phyloP scores from a whole-genome alignment of 2,888 invertebrate species.

The Andrena hattorfiana region DNA sequence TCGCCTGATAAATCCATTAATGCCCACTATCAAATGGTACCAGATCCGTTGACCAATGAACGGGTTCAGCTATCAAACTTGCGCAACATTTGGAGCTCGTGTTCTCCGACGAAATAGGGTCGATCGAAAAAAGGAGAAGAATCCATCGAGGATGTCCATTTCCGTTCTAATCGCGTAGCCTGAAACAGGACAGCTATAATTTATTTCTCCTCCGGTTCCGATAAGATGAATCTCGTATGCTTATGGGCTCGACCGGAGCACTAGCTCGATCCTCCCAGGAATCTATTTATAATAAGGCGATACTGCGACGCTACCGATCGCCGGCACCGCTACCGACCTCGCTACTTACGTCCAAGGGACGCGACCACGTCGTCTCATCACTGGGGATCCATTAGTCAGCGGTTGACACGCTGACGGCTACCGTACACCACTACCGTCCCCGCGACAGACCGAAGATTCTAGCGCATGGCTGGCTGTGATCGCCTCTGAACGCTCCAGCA shows the following conservation, averaged over 20 bases:
- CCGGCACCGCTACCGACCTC: slow-evolving; percentile 58
- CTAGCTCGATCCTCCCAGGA: slow-evolving; percentile 64
- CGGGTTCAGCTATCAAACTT: not conserved
- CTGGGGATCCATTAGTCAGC: slow-evolving; percentile 79
- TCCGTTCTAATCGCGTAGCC: slow-evolving; percentile 64
- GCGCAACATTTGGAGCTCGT: not conserved
- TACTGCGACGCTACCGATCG: slow-evolving; percentile 66
- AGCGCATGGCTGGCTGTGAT: slow-evolving; percentile 40
- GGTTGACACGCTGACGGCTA: slow-evolving; percentile 76
- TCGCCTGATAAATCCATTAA: slow-evolving; percentile 31
- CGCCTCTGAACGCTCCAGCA: slow-evolving; percentile 40
- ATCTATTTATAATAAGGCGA: slow-evolving; percentile 78
- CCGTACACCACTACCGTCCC: slow-evolving; percentile 70
- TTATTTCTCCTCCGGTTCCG: slow-evolving; percentile 64
- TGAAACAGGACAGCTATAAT: slow-evolving; percentile 59
- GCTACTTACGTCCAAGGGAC: slow-evolving; percentile 66
- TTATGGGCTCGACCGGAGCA: slow-evolving; percentile 45
- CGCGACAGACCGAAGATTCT: slow-evolving; percentile 69
- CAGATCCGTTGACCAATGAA: not conserved
- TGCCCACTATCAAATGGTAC: not conserved
- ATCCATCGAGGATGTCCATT: slow-evolving; percentile 38
- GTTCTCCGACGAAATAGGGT: slow-evolving; percentile 13
- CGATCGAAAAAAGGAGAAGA: slow-evolving; percentile 7
- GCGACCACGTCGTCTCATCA: slow-evolving; percentile 74
- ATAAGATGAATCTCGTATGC: slow-evolving; percentile 75